A percentile compares a stretch with the other conserved stretches of the same genome.
These are phyloP conservation scores for Eurytemora carolleeae DNA, from an alignment of 1,140 invertebrate species.

Conservation along the genomic window DNA sequence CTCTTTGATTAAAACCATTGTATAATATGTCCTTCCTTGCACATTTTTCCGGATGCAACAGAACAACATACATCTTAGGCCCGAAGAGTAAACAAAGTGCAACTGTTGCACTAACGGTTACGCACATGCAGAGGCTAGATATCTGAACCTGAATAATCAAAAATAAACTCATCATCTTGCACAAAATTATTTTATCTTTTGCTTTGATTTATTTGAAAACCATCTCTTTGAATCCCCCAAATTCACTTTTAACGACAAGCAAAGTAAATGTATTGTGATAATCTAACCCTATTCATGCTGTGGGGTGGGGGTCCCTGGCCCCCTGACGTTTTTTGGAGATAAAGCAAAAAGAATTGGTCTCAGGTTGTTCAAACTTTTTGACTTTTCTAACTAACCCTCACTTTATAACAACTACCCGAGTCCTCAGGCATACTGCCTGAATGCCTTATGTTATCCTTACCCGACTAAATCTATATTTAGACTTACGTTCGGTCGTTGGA, in stretches of 20 bases:
- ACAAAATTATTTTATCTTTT: not conserved
- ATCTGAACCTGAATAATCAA: conserved; percentile 42
- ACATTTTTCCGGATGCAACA: conserved; percentile 49
- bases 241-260: not conserved
- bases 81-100: conserved; percentile 52
- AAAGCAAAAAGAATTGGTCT: too few relatives aligned
- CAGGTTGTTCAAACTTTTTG: too few relatives aligned
- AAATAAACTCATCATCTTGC: conserved; percentile 12
- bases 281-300: too few relatives aligned
- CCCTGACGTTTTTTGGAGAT: too few relatives aligned
- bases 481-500: too few relatives aligned
- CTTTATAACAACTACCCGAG: too few relatives aligned
- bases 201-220: not conserved
- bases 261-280: not conserved
- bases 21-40: conserved; percentile 6
- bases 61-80: conserved; percentile 52
- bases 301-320: too few relatives aligned
- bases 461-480: too few relatives aligned
- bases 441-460: too few relatives aligned
- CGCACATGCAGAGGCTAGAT: conserved; percentile 52
- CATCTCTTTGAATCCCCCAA: not conserved
- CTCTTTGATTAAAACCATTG: too few relatives aligned
- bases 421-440: too few relatives aligned
- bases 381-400: too few relatives aligned
- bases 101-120: conserved; percentile 53